Conservation (phyloP, 2,113 vertebrate genomes). For the Salvelinus alpinus region DNA sequence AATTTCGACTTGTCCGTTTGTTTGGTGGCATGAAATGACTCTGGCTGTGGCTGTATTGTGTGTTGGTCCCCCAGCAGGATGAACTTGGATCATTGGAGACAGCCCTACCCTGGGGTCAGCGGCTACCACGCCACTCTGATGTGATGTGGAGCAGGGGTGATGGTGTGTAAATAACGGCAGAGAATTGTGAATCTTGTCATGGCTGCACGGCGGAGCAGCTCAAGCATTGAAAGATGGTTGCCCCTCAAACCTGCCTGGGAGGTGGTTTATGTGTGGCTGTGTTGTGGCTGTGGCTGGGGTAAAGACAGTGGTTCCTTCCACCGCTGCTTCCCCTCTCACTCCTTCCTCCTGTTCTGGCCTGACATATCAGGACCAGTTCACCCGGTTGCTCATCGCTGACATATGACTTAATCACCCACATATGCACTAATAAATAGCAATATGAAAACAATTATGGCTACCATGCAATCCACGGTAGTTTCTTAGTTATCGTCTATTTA, state of each 20-base stretch:
- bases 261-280: constrained; percentile 67
- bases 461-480: constrained; percentile 32
- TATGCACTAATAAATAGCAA: constrained; percentile 48
- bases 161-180: constrained; percentile 94
- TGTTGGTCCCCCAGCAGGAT: constrained; percentile 75
- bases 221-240: constrained; percentile 91
- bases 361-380: constrained; percentile 80
- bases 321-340: constrained; percentile 49
- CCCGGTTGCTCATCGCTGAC: constrained; percentile 74
- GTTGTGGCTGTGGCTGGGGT: constrained; percentile 27
- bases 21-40: constrained; percentile 71
- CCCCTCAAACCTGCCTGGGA: constrained; percentile 86
- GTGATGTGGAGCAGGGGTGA: constrained; percentile 90
- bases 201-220: constrained; percentile 79
- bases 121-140: constrained; percentile 78
- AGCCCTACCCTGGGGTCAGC: constrained; percentile 88
- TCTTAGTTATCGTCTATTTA: constrained; percentile 39
- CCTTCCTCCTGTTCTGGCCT: constrained; percentile 56
- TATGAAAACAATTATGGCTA: constrained; percentile 55
- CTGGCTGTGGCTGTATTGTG: constrained; percentile 61
- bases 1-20: constrained; percentile 68
- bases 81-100: constrained; percentile 89
- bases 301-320: constrained; percentile 56
- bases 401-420: constrained; percentile 60
- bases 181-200: constrained; percentile 88